Conservation (phyloP, 2,113 vertebrate genomes). For the Uria lomvia region DNA sequence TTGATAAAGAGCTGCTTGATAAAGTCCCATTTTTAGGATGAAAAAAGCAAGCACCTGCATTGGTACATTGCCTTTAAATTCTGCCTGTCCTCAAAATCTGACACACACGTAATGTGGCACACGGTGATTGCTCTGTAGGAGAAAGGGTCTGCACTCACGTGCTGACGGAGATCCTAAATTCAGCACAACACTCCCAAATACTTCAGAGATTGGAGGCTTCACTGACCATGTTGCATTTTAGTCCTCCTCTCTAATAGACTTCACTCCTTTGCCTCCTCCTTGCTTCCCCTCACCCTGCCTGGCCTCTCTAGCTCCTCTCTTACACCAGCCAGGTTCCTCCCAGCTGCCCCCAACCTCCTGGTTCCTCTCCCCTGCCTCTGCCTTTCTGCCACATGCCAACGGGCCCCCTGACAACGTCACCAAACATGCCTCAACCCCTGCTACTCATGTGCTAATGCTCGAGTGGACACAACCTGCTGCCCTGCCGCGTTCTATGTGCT, state of each 20-base stretch:
- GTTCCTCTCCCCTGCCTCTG: not conserved
- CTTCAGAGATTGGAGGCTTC: not conserved
- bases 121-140: not conserved
- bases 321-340: not conserved
- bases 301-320: not conserved
- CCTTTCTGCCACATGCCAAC: not conserved
- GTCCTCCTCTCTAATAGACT: not conserved
- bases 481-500: rapidly evolving
- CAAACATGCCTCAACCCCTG: not conserved
- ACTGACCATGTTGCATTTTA: not conserved
- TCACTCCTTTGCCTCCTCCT: not conserved
- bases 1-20: not conserved
- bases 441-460: rapidly evolving
- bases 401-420: not conserved
- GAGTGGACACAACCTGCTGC: not conserved
- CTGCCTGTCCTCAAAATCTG: not conserved
- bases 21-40: not conserved
- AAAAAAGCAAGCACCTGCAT: not conserved
- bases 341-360: not conserved
- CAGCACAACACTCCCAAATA: not conserved
- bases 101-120: not conserved
- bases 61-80: not conserved
- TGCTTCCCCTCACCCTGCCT: not conserved
- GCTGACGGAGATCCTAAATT: not conserved
- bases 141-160: not conserved